Evolutionary conservation across 2,888 invertebrate species (phyloP), one percentile per base, ranked within the genome.

Genomic region (Caenorhabditis macrosperma): DNA sequence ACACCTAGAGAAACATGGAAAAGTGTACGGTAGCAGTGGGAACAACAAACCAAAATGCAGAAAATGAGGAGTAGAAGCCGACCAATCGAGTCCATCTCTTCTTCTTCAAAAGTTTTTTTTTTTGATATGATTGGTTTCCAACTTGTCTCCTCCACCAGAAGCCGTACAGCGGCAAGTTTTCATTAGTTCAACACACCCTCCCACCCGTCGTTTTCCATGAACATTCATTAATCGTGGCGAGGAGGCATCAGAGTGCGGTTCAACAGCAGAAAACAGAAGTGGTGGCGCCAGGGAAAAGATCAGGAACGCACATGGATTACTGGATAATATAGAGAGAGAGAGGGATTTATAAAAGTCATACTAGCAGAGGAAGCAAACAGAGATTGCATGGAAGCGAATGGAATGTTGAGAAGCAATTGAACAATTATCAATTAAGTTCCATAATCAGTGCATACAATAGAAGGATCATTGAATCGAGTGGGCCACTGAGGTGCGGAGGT

Each of bases 401-500:
- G n/a, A n/a, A n/a, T n/a, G n/a, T n/a, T n/a, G n/a, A n/a, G n/a
- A n/a, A n/a, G n/a, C n/a, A n/a, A n/a, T n/a, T n/a, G n/a, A n/a
- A n/a, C n/a, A n/a, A n/a, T n/a, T n/a, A n/a, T n/a, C n/a, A n/a
- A n/a, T n/a, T n/a, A n/a, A n/a, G n/a, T n/a, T n/a, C n/a, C n/a
- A n/a, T n/a, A n/a, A n/a, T n/a, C n/a, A n/a, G n/a, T n/a, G n/a
- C n/a, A n/a, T n/a, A n/a, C n/a, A n/a, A n/a, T n/a, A n/a, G n/a
- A n/a, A n/a, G n/a, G n/a, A n/a, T n/a, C n/a, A n/a, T n/a, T n/a
- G n/a, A n/a, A n/a, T n/a, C n/a, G n/a, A n/a, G 33, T 33, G 33
- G 5, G 33, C 38, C 7, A 38, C 38, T 38, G 38, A 9, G 12
- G 72, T 72, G 35, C 72, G 33, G n/a, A 72, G 64, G 20, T 72